Percentiles rank a stretch among this genome's conserved stretches.
Conservation (phyloP, 2,113 vertebrate genomes). For the Corythoichthys intestinalis region DNA sequence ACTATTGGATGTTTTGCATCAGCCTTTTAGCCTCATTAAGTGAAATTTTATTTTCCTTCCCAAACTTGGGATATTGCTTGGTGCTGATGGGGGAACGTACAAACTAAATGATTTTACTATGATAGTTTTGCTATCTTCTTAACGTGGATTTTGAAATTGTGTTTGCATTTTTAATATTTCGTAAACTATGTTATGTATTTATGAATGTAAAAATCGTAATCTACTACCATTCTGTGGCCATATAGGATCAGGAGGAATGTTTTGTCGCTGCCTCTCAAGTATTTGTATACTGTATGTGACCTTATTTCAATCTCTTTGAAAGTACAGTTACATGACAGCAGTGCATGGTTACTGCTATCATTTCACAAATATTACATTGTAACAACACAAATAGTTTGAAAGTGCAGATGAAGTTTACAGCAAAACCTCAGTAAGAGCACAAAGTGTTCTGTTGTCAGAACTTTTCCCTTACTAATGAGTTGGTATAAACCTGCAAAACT, state of each 20-base stretch:
- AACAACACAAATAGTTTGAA: neutral
- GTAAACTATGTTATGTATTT: slow-evolving; percentile 44
- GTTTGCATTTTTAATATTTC: slow-evolving; percentile 21
- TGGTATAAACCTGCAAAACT: neutral
- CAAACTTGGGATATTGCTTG: neutral
- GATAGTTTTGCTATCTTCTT: slow-evolving; percentile 1
- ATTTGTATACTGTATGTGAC: neutral
- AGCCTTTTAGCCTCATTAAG: neutral
- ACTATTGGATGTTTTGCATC: slow-evolving; percentile 1
- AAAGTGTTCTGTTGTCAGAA: slow-evolving; percentile 3
- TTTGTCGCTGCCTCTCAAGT: slow-evolving; percentile 4
- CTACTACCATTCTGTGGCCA: slow-evolving; percentile 28
- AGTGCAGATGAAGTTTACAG: slow-evolving; percentile 4
- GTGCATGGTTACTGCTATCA: neutral
- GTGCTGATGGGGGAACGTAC: slow-evolving; percentile 23
- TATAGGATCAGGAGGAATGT: slow-evolving; percentile 25
- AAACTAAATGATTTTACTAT: slow-evolving; percentile 20
- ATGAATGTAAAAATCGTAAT: slow-evolving; percentile 53
- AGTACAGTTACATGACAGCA: neutral
- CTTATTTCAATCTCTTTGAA: neutral
- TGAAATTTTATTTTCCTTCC: neutral
- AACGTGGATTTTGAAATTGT: slow-evolving; percentile 17
- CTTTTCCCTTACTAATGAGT: neutral
- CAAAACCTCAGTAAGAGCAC: slow-evolving; percentile 1
- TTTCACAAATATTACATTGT: neutral